Base-by-base conservation (phyloP, 2,113 vertebrate genomes). In the Tenebrosternarchus preto region DNA sequence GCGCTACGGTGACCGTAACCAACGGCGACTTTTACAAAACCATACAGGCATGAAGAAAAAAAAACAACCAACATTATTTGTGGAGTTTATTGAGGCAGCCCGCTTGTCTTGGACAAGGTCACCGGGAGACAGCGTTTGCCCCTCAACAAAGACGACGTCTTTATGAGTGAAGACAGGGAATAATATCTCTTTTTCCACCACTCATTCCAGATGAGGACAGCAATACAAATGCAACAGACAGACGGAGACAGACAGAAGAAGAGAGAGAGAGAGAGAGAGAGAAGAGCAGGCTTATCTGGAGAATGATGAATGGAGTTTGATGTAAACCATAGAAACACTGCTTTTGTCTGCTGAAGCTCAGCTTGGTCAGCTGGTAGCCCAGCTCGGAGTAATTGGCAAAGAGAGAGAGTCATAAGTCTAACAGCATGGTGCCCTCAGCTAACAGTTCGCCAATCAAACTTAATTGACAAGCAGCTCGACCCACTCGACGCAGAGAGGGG, bases 381-480 rank as follows among this genome's bases (percentile, higher is more conserved):
- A 59, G 53, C 27, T 70, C 12, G 39, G 16, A 78, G n/a, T 25
- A 80, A 82, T 55, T 74, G 68, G 53, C 78, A 82, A 73, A 59
- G 5, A 9, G 22, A 82, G 33, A 46, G 25, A n/a, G 73, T 68
- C 69, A 73, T 33, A 81, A 79, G 80, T 63, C 27, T 50, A 73
- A 80, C 78, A 76, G 82, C 82, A 76, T 76, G 82, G 36, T 29
- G 73, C 76, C 46, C 17, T 78, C 60, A 69, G 76, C 71, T 70
- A 80, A 82, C 74, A 33, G 55, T 73, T 84, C 80, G 88, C 76
- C 82, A 85, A 76, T 88, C 81, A 82, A 72, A 36, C 50, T 50
- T 73, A 81, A 85, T 8, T 87, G 89, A 89, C 87, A 88, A 83
- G 55, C 24, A n/a, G 16, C 43, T 78, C 63, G 86, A 86, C 64